Conservation (phyloP, 1,140 invertebrate genomes). For the Zaprionus nigranus region DNA sequence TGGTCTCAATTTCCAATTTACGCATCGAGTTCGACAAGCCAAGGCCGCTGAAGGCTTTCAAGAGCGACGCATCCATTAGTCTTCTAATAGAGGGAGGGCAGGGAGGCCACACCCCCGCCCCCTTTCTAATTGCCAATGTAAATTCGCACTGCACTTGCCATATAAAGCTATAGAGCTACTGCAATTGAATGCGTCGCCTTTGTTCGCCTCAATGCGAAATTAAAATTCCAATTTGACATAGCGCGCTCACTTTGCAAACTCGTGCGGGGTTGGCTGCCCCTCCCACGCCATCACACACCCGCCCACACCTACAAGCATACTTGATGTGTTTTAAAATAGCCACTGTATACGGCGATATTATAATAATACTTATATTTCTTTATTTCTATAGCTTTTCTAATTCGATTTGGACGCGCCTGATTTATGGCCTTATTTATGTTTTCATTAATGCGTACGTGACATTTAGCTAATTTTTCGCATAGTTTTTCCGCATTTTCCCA, state of each 20-base stretch:
- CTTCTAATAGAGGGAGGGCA: neutral
- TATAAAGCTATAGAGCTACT: slow-evolving; percentile 31
- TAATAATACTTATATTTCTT: neutral
- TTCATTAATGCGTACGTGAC: slow-evolving; percentile 60
- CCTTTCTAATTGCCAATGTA: slow-evolving; percentile 52
- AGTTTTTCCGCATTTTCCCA: slow-evolving; percentile 22
- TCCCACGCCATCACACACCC: neutral
- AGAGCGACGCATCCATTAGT: slow-evolving; percentile 58
- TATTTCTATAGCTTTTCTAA: slow-evolving; percentile 23
- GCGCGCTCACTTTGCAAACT: slow-evolving; percentile 50
- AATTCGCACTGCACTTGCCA: slow-evolving; percentile 50
- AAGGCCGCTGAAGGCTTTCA: slow-evolving; percentile 41
- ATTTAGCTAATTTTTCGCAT: slow-evolving; percentile 60
- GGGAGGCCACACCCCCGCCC: too few relatives aligned
- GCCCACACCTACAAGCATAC: neutral
- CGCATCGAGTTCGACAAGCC: slow-evolving; percentile 25
- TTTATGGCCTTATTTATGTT: slow-evolving; percentile 56
- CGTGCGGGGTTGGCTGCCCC: slow-evolving; percentile 11
- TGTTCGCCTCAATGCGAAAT: slow-evolving; percentile 74
- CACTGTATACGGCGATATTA: neutral
- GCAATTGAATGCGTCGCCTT: slow-evolving; percentile 78
- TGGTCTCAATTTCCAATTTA: slow-evolving; percentile 42
- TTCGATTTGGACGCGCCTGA: slow-evolving; percentile 42
- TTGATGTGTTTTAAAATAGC: slow-evolving; percentile 1
- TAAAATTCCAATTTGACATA: slow-evolving; percentile 74